Base-by-base conservation (phyloP, 2,888 invertebrate genomes). In the Hirtodrosophila confusa region DNA sequence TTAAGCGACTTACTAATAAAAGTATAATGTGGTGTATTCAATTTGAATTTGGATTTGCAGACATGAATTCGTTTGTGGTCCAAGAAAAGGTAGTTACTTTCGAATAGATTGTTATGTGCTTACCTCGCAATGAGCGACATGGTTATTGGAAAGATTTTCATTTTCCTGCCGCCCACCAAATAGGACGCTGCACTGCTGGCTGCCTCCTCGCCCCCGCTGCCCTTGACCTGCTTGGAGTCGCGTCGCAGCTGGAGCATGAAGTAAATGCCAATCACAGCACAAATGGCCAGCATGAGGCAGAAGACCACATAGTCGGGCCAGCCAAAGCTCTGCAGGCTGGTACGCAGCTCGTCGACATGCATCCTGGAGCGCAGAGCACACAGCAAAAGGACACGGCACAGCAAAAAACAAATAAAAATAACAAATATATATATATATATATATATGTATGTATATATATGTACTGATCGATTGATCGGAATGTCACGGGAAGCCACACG, bases 251-350 rank as follows among this genome's bases (percentile, higher is more conserved):
- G 93, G 72, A 96, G 94, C 1, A 96, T 97, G 92, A 95, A 97
- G 89, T 96, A 96, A n/a, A 97, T 91, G 0, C 97, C 97, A 44
- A 97, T 95, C 9, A 93, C 92, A 0, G 96, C 94, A 90, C 96
- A 97, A 36, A 95, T 93, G 10, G 94, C 92, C 78, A 97, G 91
- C 96, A 97, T 96, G 0, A 93, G 87, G 58, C 94, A 93, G 90
- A 97, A 97, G 74, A 97, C 95, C 1, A 94, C 88, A 91, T 97
- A 97, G 90, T 97, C 97, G 50, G 93, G 93, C 93, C 94, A 94
- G 10, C 94, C 94, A 84, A 96, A 96, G 75, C 92, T 93, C 84
- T 94, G 94, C 91, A 95, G 92, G 48, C 93, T 89, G 43, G 86
- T 76, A 51, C 91, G 89, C 55, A 92, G 87, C 75, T 92, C 91